Conservation (phyloP, 1,140 invertebrate genomes). For the Sycophila sp. region DNA sequence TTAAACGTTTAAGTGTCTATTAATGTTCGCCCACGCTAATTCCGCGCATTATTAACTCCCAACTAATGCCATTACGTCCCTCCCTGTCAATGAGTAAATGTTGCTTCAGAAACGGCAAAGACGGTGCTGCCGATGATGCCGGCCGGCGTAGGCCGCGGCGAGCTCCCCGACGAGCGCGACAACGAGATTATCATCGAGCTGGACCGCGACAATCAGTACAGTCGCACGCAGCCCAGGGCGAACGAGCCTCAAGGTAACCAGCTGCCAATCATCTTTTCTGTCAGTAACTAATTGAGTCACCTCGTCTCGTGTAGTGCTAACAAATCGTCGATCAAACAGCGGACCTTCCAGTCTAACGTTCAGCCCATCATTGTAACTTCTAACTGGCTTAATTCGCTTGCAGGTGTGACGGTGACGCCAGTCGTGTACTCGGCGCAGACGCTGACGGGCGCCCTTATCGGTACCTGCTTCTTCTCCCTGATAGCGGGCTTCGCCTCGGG, state of each 20-base stretch:
- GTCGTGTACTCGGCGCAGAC: slow-evolving; percentile 84
- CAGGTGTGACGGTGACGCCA: slow-evolving; percentile 72
- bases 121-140: slow-evolving; percentile 60
- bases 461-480: slow-evolving; percentile 80
- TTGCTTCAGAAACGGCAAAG: slow-evolving; percentile 64
- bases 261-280: slow-evolving; percentile 40
- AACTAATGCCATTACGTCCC: not conserved
- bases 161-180: slow-evolving; percentile 62
- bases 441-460: slow-evolving; percentile 80
- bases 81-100: slow-evolving; percentile 57
- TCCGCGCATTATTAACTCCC: no score
- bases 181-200: slow-evolving; percentile 67
- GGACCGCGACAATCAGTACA: slow-evolving; percentile 66
- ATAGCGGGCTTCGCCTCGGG: slow-evolving; percentile 85
- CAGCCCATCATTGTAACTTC: no score
- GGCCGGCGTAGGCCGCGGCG: slow-evolving; percentile 60
- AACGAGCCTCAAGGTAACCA: slow-evolving; percentile 66
- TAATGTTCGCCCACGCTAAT: no score
- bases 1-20: no score
- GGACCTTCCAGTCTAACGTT: no score
- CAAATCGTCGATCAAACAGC: no score
- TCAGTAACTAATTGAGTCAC: no score
- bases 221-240: slow-evolving; percentile 65
- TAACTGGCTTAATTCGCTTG: no score
- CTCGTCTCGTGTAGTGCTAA: no score